Conservation (phyloP, 2,888 invertebrate species). For the Ametastegia equiseti region DNA sequence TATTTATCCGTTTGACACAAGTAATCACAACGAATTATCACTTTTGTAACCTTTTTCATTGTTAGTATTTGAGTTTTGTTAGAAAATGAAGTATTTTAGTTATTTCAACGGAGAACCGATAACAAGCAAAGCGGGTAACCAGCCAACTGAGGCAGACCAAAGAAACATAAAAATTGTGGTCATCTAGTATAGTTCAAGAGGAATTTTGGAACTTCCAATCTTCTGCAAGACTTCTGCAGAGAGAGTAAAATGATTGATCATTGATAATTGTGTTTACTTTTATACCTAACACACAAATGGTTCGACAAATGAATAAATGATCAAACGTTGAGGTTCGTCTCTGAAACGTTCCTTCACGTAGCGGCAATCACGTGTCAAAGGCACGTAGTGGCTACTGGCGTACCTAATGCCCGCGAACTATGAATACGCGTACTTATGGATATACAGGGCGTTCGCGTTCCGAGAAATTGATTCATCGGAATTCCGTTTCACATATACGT, state of each 20-base stretch:
- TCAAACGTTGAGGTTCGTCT: neutral
- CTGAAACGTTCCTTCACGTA: constrained; percentile 12
- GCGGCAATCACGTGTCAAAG: constrained; percentile 29
- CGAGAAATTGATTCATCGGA: too few species aligned
- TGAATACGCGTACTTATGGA: neutral
- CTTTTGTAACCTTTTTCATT: too few species aligned
- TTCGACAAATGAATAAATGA: neutral
- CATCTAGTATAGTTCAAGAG: neutral
- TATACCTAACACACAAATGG: too few species aligned
- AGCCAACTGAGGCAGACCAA: too few species aligned
- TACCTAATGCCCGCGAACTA: neutral
- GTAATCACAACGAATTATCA: neutral
- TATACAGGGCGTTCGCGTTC: neutral
- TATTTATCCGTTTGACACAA: neutral
- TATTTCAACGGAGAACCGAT: too few species aligned
- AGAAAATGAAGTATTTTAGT: too few species aligned
- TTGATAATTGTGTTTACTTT: too few species aligned
- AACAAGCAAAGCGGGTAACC: too few species aligned
- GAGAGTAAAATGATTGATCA: too few species aligned
- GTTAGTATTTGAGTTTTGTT: too few species aligned
- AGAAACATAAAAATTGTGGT: neutral
- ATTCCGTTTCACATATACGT: neutral
- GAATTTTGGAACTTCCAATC: too few species aligned
- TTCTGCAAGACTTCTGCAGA: too few species aligned
- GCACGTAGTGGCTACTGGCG: constrained; percentile 6